Base-by-base conservation (phyloP, 1,140 invertebrate genomes). In the Saccostrea cuccullata region DNA sequence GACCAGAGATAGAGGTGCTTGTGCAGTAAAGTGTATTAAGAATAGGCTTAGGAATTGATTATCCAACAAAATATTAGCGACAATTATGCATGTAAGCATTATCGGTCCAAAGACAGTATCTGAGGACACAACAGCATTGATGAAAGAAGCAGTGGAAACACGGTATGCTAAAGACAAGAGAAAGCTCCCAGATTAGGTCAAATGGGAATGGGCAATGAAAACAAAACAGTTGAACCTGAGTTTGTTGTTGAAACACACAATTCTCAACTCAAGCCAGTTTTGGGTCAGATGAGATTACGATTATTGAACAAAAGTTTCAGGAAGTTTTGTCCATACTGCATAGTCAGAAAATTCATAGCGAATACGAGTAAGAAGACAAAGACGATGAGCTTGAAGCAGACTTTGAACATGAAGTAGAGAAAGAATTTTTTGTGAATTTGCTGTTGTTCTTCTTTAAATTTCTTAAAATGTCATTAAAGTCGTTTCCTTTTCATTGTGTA, bases 1-100 rank as follows among this genome's bases (percentile, higher is more conserved):
- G 88, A 56, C 88, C 88, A 40, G 88, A 89, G 55, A 77, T n/a
- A n/a, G 88, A 47, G 88, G 88, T 26, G 88, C 88, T 13, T 82
- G 83, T 67, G 73, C 84, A n/a, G 4, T 88, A 20, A 88, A 88
- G 47, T n/a, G 73, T 11, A 89, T 89, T 11, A 89, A 86, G 56
- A 89, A 55, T 20, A 60, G 73, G 26, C 85, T 89, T 23, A 17
- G 87, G 4, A 84, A 20, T 23, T 5, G 9, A 82, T 9, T 89
- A 13, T 84, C 60, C 9, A 55, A 88, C 15, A 26, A 88, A 11
- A 88, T 88, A 64, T 36, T 85, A n/a, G 40, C 2, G 40, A 20
- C 64, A 47, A 15, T 88, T 8, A 36, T 88, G 64, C 84, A 88
- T 17, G 84, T 85, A 2, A 73, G 15, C 17, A 88, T 88, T 23